These are phyloP conservation scores for Drosophila aldrichi DNA, from an alignment of 2,888 invertebrate genomes.

Conservation along the genomic window DNA sequence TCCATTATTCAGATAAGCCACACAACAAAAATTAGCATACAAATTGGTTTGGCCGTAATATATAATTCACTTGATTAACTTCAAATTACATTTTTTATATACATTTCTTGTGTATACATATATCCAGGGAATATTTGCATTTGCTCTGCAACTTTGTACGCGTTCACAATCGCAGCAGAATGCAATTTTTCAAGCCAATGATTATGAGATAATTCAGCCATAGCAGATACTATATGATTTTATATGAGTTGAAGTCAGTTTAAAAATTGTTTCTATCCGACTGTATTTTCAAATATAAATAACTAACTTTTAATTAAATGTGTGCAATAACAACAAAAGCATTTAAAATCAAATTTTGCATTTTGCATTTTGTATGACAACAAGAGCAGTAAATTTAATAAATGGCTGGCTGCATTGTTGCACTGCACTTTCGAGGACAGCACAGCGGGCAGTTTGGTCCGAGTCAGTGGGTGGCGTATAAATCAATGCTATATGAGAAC, in stretches of 20 bases:
- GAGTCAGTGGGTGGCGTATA: conserved; percentile 48
- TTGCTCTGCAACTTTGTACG: conserved; percentile 6
- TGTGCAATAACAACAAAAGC: conserved; percentile 22
- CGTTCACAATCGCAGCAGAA: conserved; percentile 10
- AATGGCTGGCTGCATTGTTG: conserved; percentile 12
- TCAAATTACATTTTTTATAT: neutral
- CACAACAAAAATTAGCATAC: neutral
- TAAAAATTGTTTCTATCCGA: conserved; percentile 24
- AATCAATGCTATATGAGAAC: conserved; percentile 68
- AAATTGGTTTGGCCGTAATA: neutral
- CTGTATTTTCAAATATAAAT: neutral
- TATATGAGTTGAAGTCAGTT: conserved; percentile 11
- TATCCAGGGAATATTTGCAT: neutral
- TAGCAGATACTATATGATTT: conserved; percentile 17
- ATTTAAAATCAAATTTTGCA: conserved; percentile 30
- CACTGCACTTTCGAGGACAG: conserved; percentile 32
- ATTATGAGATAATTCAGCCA: conserved; percentile 22
- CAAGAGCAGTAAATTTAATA: conserved; percentile 19
- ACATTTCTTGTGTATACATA: neutral
- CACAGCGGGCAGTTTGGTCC: conserved; percentile 8
- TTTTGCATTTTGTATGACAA: conserved; percentile 21
- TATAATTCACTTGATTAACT: conserved; percentile 7
- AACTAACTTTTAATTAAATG: conserved; percentile 38
- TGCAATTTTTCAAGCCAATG: conserved; percentile 29
- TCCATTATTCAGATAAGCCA: conserved; percentile 1